phyloP scores from a whole-genome alignment of 2,113 vertebrate genomes.

The Catharus minimus region DNA sequence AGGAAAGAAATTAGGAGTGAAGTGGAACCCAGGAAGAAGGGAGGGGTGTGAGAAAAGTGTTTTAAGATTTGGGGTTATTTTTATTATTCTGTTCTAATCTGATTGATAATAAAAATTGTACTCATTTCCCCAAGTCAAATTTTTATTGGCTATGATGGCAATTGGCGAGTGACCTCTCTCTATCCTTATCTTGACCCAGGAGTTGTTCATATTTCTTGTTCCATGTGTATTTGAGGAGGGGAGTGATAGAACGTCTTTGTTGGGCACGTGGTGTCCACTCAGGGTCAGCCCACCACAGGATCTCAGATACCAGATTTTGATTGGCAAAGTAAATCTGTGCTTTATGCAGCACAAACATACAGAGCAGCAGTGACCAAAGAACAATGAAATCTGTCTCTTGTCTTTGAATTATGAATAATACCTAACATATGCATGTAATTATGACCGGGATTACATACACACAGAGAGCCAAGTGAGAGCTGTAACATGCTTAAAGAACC shows the following conservation, averaged over 20 bases:
- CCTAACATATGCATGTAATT: constrained; percentile 23
- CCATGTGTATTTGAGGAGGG: background rate
- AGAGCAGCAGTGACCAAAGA: constrained; percentile 7
- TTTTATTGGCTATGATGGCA: background rate
- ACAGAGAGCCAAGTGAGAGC: background rate
- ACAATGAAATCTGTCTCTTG: background rate
- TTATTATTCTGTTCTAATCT: background rate
- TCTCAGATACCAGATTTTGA: background rate
- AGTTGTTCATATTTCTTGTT: background rate
- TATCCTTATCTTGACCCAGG: background rate
- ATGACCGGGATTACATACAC: background rate
- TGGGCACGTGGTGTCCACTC: background rate
- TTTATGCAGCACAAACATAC: background rate
- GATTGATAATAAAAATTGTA: background rate
- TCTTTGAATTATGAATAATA: constrained; percentile 21
- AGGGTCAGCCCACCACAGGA: background rate
- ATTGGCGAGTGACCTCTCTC: background rate
- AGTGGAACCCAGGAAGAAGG: background rate
- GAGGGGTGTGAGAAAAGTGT: background rate
- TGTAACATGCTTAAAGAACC: background rate
- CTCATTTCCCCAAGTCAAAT: background rate
- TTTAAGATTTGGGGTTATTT: background rate
- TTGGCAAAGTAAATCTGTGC: background rate
- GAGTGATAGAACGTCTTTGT: background rate
- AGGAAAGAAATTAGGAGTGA: background rate